Conservation (phyloP, 2,888 invertebrate genomes). For the Rhogogaster chlorosoma region DNA sequence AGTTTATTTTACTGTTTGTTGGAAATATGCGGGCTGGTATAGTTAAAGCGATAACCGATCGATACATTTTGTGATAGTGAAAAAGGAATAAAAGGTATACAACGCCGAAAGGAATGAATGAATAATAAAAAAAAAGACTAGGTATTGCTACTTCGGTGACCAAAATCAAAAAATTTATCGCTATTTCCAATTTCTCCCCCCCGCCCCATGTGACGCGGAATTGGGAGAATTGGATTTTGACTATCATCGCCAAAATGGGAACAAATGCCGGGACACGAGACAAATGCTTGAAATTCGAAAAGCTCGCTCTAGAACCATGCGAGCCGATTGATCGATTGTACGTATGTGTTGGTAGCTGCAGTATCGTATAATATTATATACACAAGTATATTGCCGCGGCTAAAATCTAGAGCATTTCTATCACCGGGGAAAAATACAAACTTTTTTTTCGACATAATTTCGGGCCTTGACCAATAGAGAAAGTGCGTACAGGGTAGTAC, state of each 20-base stretch:
- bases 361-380: background rate
- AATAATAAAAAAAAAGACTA: background rate
- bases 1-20: background rate
- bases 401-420: background rate
- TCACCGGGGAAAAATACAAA: background rate
- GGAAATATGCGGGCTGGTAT: conserved; percentile 1
- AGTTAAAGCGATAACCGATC: background rate
- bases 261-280: conserved; percentile 13
- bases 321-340: conserved; percentile 6
- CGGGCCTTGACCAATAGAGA: background rate
- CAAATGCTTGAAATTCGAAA: conserved; percentile 27
- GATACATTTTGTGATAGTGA: background rate
- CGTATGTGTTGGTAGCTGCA: background rate
- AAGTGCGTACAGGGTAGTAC: background rate
- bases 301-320: background rate
- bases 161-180: conserved; percentile 6
- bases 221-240: conserved; percentile 34
- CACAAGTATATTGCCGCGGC: background rate
- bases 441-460: background rate
- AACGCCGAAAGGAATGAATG: background rate
- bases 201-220: background rate
- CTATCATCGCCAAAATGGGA: conserved; percentile 27
- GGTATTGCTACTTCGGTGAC: conserved; percentile 13
- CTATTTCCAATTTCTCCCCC: background rate
- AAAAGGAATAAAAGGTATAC: background rate